Conservation (phyloP, 2,888 invertebrate species). For the Tridacna crocea region DNA sequence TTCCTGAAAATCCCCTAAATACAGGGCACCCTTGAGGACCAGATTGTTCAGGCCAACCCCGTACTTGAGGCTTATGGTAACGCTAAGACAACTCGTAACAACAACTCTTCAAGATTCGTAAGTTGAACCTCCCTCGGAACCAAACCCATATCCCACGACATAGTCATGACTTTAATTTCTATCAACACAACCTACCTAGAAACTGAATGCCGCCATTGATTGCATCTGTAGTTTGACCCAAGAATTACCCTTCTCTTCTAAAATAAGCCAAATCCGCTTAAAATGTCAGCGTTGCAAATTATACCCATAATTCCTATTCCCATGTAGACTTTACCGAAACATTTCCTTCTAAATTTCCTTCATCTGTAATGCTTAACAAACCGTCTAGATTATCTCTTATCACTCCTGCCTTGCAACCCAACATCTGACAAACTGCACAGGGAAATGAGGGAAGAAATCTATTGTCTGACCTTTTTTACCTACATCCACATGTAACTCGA, state of each 20-base stretch:
- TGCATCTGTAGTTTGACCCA: background rate
- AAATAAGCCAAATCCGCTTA: background rate
- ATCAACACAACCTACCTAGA: background rate
- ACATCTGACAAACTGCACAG: too few species aligned
- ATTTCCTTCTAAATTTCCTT: too few species aligned
- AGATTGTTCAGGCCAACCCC: conserved; percentile 99
- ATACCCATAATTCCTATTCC: background rate
- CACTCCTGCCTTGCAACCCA: too few species aligned
- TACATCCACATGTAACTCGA: too few species aligned
- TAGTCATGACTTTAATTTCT: background rate
- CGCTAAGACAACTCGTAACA: conserved; percentile 90
- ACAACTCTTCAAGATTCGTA: conserved; percentile 99
- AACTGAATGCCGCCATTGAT: background rate
- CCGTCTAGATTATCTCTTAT: too few species aligned
- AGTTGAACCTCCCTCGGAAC: conserved; percentile 86
- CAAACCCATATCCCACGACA: background rate
- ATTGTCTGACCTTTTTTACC: too few species aligned
- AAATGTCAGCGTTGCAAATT: background rate
- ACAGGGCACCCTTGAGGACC: conserved; percentile 92
- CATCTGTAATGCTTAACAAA: too few species aligned
- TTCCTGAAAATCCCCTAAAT: conserved; percentile 15
- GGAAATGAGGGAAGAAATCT: too few species aligned
- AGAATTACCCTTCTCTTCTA: background rate
- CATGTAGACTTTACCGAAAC: background rate
- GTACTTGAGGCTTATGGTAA: conserved; percentile 83